These are phyloP conservation scores for Epiblema foenella DNA, from an alignment of 2,888 invertebrate genomes.

Conservation along the genomic window DNA sequence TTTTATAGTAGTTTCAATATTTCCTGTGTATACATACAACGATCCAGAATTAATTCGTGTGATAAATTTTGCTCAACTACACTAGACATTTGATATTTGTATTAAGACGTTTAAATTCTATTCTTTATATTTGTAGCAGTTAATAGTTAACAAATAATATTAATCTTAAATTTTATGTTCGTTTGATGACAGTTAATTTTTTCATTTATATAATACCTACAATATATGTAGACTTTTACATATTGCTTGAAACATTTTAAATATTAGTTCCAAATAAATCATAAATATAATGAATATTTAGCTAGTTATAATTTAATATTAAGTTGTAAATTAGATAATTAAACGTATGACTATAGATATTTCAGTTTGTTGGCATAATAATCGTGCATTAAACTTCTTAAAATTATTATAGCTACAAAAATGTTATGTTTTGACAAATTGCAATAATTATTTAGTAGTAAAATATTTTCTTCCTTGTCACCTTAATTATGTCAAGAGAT, in stretches of 20 bases:
- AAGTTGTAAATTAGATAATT: slow-evolving; percentile 8
- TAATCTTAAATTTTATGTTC: neutral
- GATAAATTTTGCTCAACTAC: too few relatives aligned
- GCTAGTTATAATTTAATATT: neutral
- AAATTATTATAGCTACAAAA: slow-evolving; percentile 23
- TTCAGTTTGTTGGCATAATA: neutral
- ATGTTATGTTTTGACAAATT: slow-evolving; percentile 2
- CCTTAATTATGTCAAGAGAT: neutral
- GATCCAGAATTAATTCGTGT: too few relatives aligned
- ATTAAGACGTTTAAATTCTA: too few relatives aligned
- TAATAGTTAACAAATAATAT: neutral
- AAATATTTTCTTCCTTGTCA: neutral
- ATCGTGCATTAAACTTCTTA: neutral
- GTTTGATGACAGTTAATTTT: neutral
- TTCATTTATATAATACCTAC: neutral
- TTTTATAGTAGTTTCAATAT: too few relatives aligned
- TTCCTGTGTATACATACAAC: too few relatives aligned
- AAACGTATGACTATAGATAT: slow-evolving; percentile 17
- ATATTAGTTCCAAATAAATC: neutral
- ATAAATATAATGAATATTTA: neutral
- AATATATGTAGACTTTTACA: slow-evolving; percentile 16
- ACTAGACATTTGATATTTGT: too few relatives aligned
- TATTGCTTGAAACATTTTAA: neutral
- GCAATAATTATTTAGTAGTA: neutral
- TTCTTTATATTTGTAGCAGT: neutral